phyloP scores from a whole-genome alignment of 2,113 vertebrate species.

The Athene cunicularia region DNA sequence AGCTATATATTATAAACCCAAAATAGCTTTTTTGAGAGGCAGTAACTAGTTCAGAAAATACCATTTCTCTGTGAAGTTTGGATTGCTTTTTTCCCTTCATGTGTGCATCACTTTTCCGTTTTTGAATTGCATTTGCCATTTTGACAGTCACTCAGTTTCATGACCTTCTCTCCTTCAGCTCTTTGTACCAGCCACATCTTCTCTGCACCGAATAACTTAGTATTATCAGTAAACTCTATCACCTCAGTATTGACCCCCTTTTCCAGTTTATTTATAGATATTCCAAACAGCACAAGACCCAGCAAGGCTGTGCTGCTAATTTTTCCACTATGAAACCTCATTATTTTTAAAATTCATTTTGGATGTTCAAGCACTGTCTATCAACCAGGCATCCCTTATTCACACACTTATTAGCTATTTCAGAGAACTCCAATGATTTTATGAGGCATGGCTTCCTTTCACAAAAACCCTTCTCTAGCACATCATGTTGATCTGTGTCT shows the following conservation, averaged over 20 bases:
- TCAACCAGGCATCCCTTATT: background rate
- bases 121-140: background rate
- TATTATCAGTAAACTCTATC: background rate
- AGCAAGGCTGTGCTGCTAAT: background rate
- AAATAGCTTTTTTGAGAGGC: background rate
- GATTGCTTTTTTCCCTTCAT: background rate
- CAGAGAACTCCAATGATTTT: background rate
- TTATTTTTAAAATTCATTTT: background rate
- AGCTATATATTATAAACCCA: background rate
- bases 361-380: background rate
- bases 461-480: background rate
- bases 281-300: background rate
- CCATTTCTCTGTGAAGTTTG: background rate
- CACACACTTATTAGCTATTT: background rate
- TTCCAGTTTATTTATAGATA: background rate
- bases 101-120: background rate
- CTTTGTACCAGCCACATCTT: background rate
- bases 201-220: fast-evolving
- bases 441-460: background rate
- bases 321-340: background rate
- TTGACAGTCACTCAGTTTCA: background rate
- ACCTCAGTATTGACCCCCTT: background rate
- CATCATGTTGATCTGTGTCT: background rate
- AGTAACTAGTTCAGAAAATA: background rate
- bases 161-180: background rate